A percentile compares a stretch with the other conserved stretches of the same genome.
Evolutionary conservation across 1,140 invertebrate species (phyloP).

Genomic region (Pogonomyrmex barbatus): DNA sequence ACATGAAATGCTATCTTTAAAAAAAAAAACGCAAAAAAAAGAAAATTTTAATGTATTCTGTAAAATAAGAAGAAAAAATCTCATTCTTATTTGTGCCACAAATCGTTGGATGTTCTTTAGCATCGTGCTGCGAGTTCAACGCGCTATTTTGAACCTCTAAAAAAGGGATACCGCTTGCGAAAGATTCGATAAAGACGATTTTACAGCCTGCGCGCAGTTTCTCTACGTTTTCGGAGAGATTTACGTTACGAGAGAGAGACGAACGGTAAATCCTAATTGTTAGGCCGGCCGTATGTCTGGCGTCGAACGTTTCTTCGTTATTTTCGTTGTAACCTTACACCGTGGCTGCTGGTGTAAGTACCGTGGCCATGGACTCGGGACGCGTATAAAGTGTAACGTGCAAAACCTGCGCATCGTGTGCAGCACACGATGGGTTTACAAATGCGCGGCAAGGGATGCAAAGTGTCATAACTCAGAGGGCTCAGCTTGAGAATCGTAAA

Average conservation of each 20-base stretch:
- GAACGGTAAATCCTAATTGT: slow-evolving; percentile 69
- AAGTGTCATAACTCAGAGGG: slow-evolving; percentile 62
- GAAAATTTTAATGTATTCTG: background rate
- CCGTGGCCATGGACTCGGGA: slow-evolving; percentile 36
- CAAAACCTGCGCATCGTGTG: slow-evolving; percentile 59
- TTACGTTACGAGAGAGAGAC: slow-evolving; percentile 52
- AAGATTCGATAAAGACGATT: slow-evolving; percentile 30
- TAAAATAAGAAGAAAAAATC: slow-evolving; percentile 3
- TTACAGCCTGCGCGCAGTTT: slow-evolving; percentile 22
- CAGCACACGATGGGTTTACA: slow-evolving; percentile 63
- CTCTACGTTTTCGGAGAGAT: slow-evolving; percentile 47
- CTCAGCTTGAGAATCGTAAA: slow-evolving; percentile 62
- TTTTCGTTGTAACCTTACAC: slow-evolving; percentile 64
- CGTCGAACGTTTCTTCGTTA: slow-evolving; percentile 64
- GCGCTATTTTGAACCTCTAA: background rate
- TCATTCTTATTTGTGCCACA: slow-evolving; percentile 4
- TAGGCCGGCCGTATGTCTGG: slow-evolving; percentile 32
- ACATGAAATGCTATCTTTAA: background rate
- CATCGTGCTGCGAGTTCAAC: background rate
- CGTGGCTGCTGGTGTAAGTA: slow-evolving; percentile 50
- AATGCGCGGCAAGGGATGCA: slow-evolving; percentile 59
- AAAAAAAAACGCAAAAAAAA: background rate
- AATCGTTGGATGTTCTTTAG: slow-evolving; percentile 15
- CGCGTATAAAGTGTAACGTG: slow-evolving; percentile 71
- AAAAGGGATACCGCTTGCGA: slow-evolving; percentile 22